Base-by-base conservation (phyloP, 2,888 invertebrate genomes). In the Habroteleia sp. region DNA sequence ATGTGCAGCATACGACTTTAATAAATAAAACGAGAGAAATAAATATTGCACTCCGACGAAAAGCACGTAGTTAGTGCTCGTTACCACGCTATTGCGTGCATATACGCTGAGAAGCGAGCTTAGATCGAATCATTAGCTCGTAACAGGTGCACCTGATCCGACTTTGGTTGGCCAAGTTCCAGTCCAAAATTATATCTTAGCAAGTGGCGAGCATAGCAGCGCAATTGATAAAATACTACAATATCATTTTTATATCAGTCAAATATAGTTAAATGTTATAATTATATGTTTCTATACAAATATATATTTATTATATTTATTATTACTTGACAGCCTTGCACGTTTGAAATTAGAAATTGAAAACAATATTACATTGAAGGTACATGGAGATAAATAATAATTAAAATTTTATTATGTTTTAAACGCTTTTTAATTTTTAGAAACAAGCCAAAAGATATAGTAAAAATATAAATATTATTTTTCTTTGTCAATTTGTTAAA, bases 141-240 rank as follows among this genome's bases (percentile, higher is more conserved):
- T 66, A 66, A 66, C 66, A 66, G 66, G 66, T 66, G 66, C 66
- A 66, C 66, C 66, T 66, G 66, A 66, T 66, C 46, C 56, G 31
- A 56, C 31, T 56, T 48, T 10, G 65, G 27, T 54, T 65, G 65
- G 65, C 65, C 52, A 54, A 37, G 25, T 65, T 65, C 65, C 65
- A 65, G 37, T 52, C 44, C 54, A 8, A 44, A 65, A 63, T 50
- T 63, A 63, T 63, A 41, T 44, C 46, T 41, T 13, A 48, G 62
- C 62, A 27, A 42, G 27, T 65, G 23, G 44, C 52, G 17, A 44
- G 23, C 20, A 8, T 54, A 7, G 16, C 65, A 6, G 10, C 3
- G 4, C 39, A 23, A 42, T 31, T 44, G 33, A 44, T 33, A 23
- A 42, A 46, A 46, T 13, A 7, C 25, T 13, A 13, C 13, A 14